A percentile compares a stretch with the other conserved stretches of the same genome.
phyloP scores from a whole-genome alignment of 2,888 invertebrate species.

The Desoria tigrina region DNA sequence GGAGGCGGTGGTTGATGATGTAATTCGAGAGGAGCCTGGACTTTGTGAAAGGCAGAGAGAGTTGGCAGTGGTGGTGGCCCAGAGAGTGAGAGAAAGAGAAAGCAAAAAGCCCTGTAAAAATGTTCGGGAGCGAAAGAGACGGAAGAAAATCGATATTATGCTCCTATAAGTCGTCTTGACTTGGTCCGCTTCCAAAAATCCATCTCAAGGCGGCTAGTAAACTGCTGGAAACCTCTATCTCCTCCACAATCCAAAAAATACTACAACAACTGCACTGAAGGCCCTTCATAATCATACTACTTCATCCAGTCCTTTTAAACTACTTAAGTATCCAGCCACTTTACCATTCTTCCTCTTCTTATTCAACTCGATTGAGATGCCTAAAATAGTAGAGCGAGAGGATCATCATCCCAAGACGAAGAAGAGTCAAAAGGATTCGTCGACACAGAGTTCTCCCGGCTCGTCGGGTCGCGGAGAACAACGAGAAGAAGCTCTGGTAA shows the following conservation, averaged over 20 bases:
- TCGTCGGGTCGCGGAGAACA: too few species aligned
- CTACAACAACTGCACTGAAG: neutral
- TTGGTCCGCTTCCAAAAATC: slow-evolving; percentile 24
- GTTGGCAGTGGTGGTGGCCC: neutral
- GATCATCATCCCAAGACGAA: too few species aligned
- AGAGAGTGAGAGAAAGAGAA: slow-evolving; percentile 15
- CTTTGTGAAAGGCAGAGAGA: neutral
- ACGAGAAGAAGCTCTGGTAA: too few species aligned
- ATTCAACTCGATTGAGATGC: too few species aligned
- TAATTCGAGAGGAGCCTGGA: too few species aligned
- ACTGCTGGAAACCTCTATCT: slow-evolving; percentile 7
- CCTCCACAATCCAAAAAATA: slow-evolving; percentile 9
- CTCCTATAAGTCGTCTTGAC: slow-evolving; percentile 17
- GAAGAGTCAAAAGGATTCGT: too few species aligned
- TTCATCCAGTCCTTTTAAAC: slow-evolving; percentile 10
- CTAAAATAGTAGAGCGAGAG: too few species aligned
- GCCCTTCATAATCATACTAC: slow-evolving; percentile 15
- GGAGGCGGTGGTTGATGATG: too few species aligned
- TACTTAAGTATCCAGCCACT: too few species aligned
- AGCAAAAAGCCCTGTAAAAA: slow-evolving; percentile 23
- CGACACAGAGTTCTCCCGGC: too few species aligned
- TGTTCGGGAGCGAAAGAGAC: slow-evolving; percentile 16
- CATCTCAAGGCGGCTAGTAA: slow-evolving; percentile 4
- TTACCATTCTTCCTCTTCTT: too few species aligned
- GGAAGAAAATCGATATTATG: slow-evolving; percentile 21